These are phyloP conservation scores for Drosophila cracens DNA, from an alignment of 2,888 invertebrate species.

Conservation along the genomic window DNA sequence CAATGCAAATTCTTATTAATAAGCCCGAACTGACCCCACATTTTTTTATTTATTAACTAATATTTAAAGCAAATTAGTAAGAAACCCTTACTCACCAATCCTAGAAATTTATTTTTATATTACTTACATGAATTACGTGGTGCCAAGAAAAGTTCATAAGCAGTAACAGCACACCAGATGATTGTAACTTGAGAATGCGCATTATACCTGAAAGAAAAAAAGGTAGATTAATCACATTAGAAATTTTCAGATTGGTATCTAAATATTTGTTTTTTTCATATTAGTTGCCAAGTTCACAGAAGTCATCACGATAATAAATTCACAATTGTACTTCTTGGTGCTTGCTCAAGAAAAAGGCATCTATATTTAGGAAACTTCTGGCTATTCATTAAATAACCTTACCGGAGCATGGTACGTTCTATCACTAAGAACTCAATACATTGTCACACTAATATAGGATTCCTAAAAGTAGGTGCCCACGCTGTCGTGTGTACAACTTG, in stretches of 20 bases:
- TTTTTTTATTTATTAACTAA: background rate
- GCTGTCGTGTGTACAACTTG: background rate
- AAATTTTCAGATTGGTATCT: background rate
- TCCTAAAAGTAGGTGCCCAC: background rate
- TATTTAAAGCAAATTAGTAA: background rate
- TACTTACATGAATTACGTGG: constrained; percentile 14
- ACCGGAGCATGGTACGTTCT: background rate
- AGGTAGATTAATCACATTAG: background rate
- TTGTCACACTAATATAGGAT: no score
- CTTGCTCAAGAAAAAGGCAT: background rate
- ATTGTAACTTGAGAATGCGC: background rate
- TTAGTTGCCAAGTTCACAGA: background rate
- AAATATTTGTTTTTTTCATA: background rate
- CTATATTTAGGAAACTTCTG: background rate
- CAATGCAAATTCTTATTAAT: no score
- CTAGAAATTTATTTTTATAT: background rate
- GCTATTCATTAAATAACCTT: background rate
- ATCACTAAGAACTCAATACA: no score
- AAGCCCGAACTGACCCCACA: background rate
- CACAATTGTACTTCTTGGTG: background rate
- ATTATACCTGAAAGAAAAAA: constrained; percentile 18
- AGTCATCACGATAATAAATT: background rate
- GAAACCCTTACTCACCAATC: background rate
- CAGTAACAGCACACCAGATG: constrained; percentile 1
- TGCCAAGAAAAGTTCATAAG: background rate